A percentile compares a stretch with the other conserved stretches of the same genome.
phyloP scores from a whole-genome alignment of 2,113 vertebrate genomes.

The Patagioenas fasciata region DNA sequence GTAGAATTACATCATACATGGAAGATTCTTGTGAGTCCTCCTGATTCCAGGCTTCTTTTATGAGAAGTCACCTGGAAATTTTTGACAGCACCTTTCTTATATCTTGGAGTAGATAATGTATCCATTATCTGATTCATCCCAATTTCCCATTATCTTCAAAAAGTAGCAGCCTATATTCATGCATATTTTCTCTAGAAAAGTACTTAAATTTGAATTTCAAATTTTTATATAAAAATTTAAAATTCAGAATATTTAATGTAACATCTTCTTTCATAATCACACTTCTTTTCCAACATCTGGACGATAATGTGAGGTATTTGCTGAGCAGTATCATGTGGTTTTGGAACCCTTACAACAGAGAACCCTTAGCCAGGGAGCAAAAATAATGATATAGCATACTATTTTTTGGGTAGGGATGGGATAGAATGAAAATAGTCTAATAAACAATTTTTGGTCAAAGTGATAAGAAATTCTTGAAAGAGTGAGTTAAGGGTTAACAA shows the following conservation, averaged over 20 bases:
- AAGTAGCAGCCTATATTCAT: not conserved
- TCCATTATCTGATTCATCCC: not conserved
- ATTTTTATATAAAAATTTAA: not conserved
- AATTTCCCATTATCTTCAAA: not conserved
- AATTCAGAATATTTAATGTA: not conserved
- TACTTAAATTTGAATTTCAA: not conserved
- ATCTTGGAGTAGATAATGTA: not conserved
- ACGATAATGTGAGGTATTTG: not conserved
- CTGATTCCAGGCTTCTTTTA: not conserved
- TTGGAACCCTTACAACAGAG: not conserved
- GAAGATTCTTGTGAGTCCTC: not conserved
- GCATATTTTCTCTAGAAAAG: not conserved
- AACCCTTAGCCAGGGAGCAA: not conserved
- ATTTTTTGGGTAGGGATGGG: not conserved
- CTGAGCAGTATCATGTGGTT: fast-evolving
- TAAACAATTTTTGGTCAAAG: not conserved
- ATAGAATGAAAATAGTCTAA: not conserved
- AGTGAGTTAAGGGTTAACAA: not conserved
- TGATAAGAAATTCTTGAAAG: not conserved
- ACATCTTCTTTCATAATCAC: not conserved
- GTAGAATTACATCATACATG: not conserved
- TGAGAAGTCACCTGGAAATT: not conserved
- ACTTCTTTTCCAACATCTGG: not conserved
- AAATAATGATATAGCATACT: not conserved
- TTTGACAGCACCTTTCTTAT: not conserved